Conservation (phyloP, 1,140 invertebrate genomes). For the Musca domestica region DNA sequence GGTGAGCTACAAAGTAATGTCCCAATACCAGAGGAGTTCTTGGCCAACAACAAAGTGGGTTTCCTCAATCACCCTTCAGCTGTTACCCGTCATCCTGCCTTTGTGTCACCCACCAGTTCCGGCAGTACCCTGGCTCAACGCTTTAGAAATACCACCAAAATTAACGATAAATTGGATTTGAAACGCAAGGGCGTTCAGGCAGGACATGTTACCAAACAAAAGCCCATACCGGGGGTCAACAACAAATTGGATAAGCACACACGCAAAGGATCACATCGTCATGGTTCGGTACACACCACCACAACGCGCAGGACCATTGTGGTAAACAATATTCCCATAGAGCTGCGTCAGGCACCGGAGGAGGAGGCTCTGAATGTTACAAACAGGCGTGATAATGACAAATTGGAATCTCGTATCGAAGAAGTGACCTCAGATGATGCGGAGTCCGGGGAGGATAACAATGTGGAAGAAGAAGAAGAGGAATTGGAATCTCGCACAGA, state of each 20-base stretch:
- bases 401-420: no score
- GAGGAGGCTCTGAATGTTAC: neutral
- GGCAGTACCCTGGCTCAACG: constrained; percentile 13
- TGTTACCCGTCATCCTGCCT: neutral
- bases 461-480: no score
- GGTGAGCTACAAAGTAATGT: constrained; percentile 9
- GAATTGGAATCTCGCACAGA: no score
- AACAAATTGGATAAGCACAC: constrained; percentile 46
- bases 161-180: constrained; percentile 49
- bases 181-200: constrained; percentile 27
- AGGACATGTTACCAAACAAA: constrained; percentile 28
- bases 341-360: constrained; percentile 37
- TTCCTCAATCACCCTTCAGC: constrained; percentile 37
- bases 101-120: neutral
- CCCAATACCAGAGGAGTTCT: constrained; percentile 15
- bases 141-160: constrained; percentile 31
- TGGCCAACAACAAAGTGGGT: constrained; percentile 44
- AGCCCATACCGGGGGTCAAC: constrained; percentile 34
- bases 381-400: no score
- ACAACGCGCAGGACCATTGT: constrained; percentile 37
- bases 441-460: no score
- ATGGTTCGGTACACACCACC: constrained; percentile 30
- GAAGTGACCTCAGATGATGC: no score
- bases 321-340: constrained; percentile 48
- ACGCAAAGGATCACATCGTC: constrained; percentile 34